These are phyloP conservation scores for Volucella bombylans DNA, from an alignment of 2,888 invertebrate species.

Conservation along the genomic window DNA sequence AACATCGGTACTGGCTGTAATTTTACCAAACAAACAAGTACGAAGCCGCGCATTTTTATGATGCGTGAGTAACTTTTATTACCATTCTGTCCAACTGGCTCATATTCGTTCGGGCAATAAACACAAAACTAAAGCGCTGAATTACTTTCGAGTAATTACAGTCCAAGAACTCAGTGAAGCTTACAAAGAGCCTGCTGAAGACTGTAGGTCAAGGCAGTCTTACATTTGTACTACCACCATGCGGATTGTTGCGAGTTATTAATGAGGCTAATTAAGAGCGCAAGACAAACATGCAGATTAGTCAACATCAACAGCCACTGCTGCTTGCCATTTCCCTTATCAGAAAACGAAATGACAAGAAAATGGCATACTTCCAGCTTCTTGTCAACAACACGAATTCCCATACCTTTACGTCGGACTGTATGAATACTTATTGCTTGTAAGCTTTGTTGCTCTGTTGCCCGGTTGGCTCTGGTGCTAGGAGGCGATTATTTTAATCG, in stretches of 20 bases:
- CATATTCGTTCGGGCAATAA: conserved; percentile 1
- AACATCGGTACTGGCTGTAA: background rate
- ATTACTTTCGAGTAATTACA: conserved; percentile 22
- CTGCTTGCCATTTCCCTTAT: background rate
- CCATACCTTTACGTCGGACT: background rate
- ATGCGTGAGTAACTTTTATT: conserved; percentile 4
- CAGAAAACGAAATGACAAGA: conserved; percentile 6
- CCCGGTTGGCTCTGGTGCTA: conserved; percentile 1
- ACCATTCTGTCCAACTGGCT: conserved; percentile 23
- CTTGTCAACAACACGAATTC: conserved; percentile 2
- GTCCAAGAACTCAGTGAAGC: conserved; percentile 53
- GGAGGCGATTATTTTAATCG: conserved; percentile 24
- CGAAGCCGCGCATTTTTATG: background rate
- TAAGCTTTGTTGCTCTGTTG: conserved; percentile 38
- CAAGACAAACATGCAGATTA: conserved; percentile 55
- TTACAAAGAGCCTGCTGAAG: conserved; percentile 29
- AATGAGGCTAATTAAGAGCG: conserved; percentile 46
- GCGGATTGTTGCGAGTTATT: conserved; percentile 33
- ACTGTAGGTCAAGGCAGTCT: conserved; percentile 63
- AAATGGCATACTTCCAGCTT: conserved; percentile 2
- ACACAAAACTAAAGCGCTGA: conserved; percentile 6
- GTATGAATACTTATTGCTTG: background rate
- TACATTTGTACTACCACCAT: conserved; percentile 1
- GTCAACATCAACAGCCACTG: conserved; percentile 24
- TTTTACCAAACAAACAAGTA: background rate